Base-by-base conservation (phyloP, 1,140 invertebrate genomes). In the Catajapyx aquilonaris region DNA sequence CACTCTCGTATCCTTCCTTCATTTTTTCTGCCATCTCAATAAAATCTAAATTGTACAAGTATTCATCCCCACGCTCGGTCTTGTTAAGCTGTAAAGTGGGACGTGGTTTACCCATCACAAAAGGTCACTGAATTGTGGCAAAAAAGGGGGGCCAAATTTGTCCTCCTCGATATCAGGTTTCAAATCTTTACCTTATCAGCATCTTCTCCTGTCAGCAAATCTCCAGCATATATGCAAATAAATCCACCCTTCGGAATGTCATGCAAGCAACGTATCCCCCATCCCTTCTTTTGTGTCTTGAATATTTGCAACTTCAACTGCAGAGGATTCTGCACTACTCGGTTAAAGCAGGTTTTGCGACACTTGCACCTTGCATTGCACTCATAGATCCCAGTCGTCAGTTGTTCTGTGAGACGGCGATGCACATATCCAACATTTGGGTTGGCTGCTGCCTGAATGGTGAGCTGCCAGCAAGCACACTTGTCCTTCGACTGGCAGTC, bases 261-360 rank as follows among this genome's bases (percentile, higher is more conserved):
- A n/a, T n/a, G n/a, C n/a, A n/a, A n/a, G n/a, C n/a, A 86, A 1
- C 91, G 71, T 36, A 97, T 76, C 3, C 93, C 94, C 91, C 93
- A 98, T 2, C 93, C 94, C 45, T 85, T 69, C 32, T 73, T 75
- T 1, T 68, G 62, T 0, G 86, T 91, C 56, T 81, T 83, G 46
- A 87, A 88, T 11, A 61, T 33, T 36, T n/a, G n/a, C n/a, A n/a
- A n/a, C n/a, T n/a, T n/a, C n/a, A n/a, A n/a, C n/a, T n/a, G n/a
- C n/a, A n/a, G n/a, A n/a, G n/a, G n/a, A n/a, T n/a, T n/a, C n/a
- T n/a, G n/a, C n/a, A n/a, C n/a, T n/a, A n/a, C n/a, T n/a, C n/a
- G n/a, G n/a, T n/a, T n/a, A n/a, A n/a, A n/a, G n/a, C n/a, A n/a
- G n/a, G n/a, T n/a, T n/a, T 31, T 43, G 15, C 18, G 20, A 34